Evolutionary conservation across 1,140 invertebrate genomes (phyloP).

Genomic region (Belonocnema kinseyi): DNA sequence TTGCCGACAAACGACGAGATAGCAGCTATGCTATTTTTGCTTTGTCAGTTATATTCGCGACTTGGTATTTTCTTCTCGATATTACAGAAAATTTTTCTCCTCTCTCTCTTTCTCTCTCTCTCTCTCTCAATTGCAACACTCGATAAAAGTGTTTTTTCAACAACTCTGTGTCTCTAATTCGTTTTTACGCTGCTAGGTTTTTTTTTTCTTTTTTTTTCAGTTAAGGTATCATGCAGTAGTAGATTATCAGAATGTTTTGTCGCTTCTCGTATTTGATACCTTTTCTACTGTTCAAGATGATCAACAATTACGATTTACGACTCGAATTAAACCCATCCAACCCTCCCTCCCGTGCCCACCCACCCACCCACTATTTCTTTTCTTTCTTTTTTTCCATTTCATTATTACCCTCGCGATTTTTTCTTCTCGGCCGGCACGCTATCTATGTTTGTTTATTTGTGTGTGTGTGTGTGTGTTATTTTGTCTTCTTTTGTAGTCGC

Average conservation of each 20-base stretch:
- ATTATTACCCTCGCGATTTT: slow-evolving; percentile 38
- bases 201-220: too few species aligned
- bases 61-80: neutral
- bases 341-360: slow-evolving; percentile 64
- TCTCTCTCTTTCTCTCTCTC: too few species aligned
- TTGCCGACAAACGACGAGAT: slow-evolving; percentile 15
- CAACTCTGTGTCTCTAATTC: slow-evolving; percentile 49
- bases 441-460: slow-evolving; percentile 9
- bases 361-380: slow-evolving; percentile 54
- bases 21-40: slow-evolving; percentile 23
- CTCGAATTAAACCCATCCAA: slow-evolving; percentile 64
- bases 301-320: slow-evolving; percentile 44
- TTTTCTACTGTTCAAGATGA: slow-evolving; percentile 56
- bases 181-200: slow-evolving; percentile 61
- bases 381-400: slow-evolving; percentile 41
- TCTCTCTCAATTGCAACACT: slow-evolving; percentile 42
- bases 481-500: slow-evolving; percentile 32
- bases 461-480: slow-evolving; percentile 34
- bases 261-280: slow-evolving; percentile 58
- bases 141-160: slow-evolving; percentile 51
- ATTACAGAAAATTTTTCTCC: slow-evolving; percentile 25
- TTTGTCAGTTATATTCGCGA: slow-evolving; percentile 13
- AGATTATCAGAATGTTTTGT: slow-evolving; percentile 21
- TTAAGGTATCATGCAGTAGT: slow-evolving; percentile 58
- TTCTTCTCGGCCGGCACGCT: slow-evolving; percentile 45